Conservation (phyloP, 2,888 invertebrate species). For the Apantesis nais region DNA sequence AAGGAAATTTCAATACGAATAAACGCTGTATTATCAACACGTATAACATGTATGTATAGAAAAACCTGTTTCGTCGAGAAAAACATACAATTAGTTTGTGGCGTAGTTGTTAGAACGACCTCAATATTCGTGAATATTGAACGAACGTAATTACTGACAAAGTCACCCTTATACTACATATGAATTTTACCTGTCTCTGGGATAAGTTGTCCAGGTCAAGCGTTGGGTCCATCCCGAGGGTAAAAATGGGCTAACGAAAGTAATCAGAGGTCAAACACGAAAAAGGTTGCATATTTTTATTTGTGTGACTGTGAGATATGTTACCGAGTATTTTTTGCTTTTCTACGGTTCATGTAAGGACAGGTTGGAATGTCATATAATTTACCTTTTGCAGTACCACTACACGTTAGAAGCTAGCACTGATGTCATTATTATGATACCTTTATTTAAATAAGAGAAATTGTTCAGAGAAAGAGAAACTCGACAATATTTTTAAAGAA, state of each 20-base stretch:
- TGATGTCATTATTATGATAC: too few species aligned
- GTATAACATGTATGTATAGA: not conserved
- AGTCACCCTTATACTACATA: conserved; percentile 1
- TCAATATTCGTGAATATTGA: conserved; percentile 3
- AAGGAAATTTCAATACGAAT: not conserved
- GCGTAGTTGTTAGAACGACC: not conserved
- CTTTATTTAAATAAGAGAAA: not conserved
- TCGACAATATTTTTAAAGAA: not conserved
- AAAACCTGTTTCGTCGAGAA: not conserved
- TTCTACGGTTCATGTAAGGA: not conserved
- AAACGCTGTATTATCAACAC: not conserved
- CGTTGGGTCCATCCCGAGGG: conserved; percentile 29
- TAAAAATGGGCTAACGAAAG: conserved; percentile 36
- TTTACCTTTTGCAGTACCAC: not conserved
- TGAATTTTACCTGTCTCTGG: conserved; percentile 31
- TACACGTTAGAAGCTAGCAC: not conserved
- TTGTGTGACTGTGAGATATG: conserved; percentile 10
- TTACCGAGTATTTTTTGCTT: conserved; percentile 8
- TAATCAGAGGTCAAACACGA: conserved; percentile 43
- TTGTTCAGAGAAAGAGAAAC: too few species aligned
- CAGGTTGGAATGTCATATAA: not conserved
- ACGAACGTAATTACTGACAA: conserved; percentile 6
- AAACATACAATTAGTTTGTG: not conserved
- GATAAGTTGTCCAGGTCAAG: conserved; percentile 39
- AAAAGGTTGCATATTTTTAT: conserved; percentile 37